Base-by-base conservation (phyloP, 2,888 invertebrate genomes). In the Mystacides longicornis region DNA sequence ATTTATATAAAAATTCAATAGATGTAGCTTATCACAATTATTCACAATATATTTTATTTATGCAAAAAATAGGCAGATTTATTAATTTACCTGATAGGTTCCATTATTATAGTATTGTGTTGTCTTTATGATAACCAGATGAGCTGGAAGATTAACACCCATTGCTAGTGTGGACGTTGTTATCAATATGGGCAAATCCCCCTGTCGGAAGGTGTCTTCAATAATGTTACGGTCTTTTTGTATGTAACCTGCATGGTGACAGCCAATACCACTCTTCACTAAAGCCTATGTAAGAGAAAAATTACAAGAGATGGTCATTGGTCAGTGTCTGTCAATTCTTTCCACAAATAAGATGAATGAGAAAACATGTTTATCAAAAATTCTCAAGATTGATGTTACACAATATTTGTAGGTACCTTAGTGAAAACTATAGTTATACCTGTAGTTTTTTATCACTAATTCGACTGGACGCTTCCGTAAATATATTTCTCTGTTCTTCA, bases 111-210 rank as follows among this genome's bases (percentile, higher is more conserved):
- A 89, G 62, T 83, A 82, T 64, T 83, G 82, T 0, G 91, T 91
- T 21, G 87, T 86, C 69, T 90, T 90, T 42, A 91, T 75, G 19
- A 91, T 82, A 3, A 91, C 90, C 46, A 91, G 74, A 72, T 90
- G 89, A 2, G 90, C 90, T 7, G 90, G 89, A 43, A 91, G 72
- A 71, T 91, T 91, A 1, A 91, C 88, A 3, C 90, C 90, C 85
- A 89, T 87, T 2, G 90, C 87, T 59, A 86, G 68, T 0, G 86
- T 86, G 47, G 83, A 84, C 4, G 86, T 86, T 1, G 86, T 81
- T 11, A 86, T 77, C 23, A 91, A 73, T 61, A 90, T 81, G 0
- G 85, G 85, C 27, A 91, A 70, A 43, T 81, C 73, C 49, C 84
- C 81, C 47, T 75, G 73, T 20, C 82, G 71, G 68, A 90, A 91